phyloP scores from a whole-genome alignment of 2,797 vertebrate genomes.

The Sebastes cheni region DNA sequence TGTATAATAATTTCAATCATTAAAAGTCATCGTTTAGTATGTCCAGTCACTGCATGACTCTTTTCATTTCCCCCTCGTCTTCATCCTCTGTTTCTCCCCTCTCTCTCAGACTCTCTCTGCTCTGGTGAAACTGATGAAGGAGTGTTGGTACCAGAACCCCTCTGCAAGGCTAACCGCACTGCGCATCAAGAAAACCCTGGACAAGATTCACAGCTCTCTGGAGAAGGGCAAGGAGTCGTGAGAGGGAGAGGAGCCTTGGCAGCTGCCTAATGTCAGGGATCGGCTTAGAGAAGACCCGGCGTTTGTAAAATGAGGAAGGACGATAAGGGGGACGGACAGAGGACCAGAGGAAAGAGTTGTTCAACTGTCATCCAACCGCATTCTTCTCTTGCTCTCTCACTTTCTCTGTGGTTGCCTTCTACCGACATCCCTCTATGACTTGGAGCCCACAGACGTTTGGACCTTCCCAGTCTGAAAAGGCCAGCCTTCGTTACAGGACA shows the following conservation, averaged over 20 bases:
- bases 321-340: neutral
- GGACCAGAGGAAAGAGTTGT: slow-evolving; percentile 17
- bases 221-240: slow-evolving; percentile 86
- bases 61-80: neutral
- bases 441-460: slow-evolving; percentile 32
- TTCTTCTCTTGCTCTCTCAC: slow-evolving; percentile 34
- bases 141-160: slow-evolving; percentile 90
- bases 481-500: slow-evolving; percentile 40
- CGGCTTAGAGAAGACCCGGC: neutral
- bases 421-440: slow-evolving; percentile 40
- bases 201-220: slow-evolving; percentile 86
- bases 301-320: neutral
- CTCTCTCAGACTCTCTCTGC: slow-evolving; percentile 82
- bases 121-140: slow-evolving; percentile 87
- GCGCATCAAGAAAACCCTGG: slow-evolving; percentile 88
- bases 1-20: too few species aligned
- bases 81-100: neutral
- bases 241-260: slow-evolving; percentile 36
- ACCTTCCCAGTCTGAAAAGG: slow-evolving; percentile 21
- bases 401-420: slow-evolving; percentile 55
- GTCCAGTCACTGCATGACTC: neutral
- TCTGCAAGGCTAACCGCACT: slow-evolving; percentile 85
- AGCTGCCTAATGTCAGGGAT: slow-evolving; percentile 21
- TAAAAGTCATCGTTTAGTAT: too few species aligned
- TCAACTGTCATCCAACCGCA: slow-evolving; percentile 34